Evolutionary conservation across 2,113 vertebrate species (phyloP).

Genomic region (Ovis aries): ARS-UI_Ramb_v3.0 NC_056055.1:162841501-162842000

Average conservation of each 20-base stretch:
- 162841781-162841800: not conserved
- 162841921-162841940: not conserved
- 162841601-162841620: not conserved
- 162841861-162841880: not conserved
- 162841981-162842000: not conserved
- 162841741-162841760: not conserved
- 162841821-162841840: not conserved
- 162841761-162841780: not conserved
- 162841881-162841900: not conserved
- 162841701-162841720: not conserved
- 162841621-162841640: not conserved
- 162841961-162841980: not conserved
- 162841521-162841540: constrained; percentile 33
- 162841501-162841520: constrained; percentile 17
- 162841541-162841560: not conserved
- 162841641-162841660: not conserved
- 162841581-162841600: not conserved
- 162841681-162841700: not conserved
- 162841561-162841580: not conserved
- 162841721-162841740: not conserved
- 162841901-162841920: not conserved
- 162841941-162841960: accelerated
- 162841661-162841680: not conserved
- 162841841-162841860: not conserved
- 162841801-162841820: not conserved